Base-by-base conservation (phyloP, 2,888 invertebrate genomes). In the Mesoligia furuncula region DNA sequence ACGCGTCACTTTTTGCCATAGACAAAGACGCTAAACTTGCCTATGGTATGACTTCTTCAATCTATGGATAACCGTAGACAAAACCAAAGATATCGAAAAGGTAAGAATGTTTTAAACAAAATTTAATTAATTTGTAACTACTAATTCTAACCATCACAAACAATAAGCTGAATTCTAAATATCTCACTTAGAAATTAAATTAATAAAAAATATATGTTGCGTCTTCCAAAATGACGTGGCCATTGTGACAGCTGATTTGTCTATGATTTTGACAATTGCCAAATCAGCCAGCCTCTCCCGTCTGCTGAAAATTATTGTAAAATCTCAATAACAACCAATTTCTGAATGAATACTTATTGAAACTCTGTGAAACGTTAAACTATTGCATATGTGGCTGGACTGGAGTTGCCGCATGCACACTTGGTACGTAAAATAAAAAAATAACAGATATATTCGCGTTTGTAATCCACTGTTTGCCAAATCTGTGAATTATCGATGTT, bases 211-310 rank as follows among this genome's bases (percentile, higher is more conserved):
- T 31, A 54, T 70, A 20, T 77, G 85, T 85, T 92, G 91, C 92
- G 94, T 95, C 91, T 93, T 87, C 91, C 87, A 92, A 95, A 96
- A 95, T 97, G 97, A 97, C 97, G 97, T 97, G 97, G 97, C 97
- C 79, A 79, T 80, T 85, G 86, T 96, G 96, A 96, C 96, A 96
- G 95, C 92, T 93, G 91, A 89, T 91, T 92, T 92, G 93, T 96
- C 95, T 95, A 93, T 95, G 95, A 89, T 89, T 92, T 93, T 95
- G 95, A 95, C 96, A 93, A 93, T 95, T 95, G 96, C 96, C 96
- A 96, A 96, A 96, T 96, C 96, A 96, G 96, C 96, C 94, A 93
- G 93, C 91, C 90, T 93, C 86, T 91, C 89, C 91, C 90, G 91
- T 93, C 89, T 91, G 89, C 87, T 89, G 85, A 86, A 91, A 91